A percentile compares a stretch with the other conserved stretches of the same genome.
These are phyloP conservation scores for Platysternon megacephalum DNA, from an alignment of 2,113 vertebrate species.

Conservation along the genomic window DNA sequence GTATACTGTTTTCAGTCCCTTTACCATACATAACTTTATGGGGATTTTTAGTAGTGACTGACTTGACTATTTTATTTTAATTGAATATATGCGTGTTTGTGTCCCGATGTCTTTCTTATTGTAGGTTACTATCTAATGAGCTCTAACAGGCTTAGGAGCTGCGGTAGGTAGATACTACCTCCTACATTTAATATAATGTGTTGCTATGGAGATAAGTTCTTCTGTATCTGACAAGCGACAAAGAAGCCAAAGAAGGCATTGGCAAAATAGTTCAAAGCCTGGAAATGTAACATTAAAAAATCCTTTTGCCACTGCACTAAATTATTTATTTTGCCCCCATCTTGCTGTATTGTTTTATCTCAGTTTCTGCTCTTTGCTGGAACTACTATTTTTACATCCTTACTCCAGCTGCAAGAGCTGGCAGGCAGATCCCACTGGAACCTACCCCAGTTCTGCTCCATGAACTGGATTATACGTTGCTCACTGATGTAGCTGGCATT, in stretches of 20 bases:
- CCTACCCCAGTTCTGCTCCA: constrained; percentile 33
- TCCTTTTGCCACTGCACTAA: constrained; percentile 6
- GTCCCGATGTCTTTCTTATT: not conserved
- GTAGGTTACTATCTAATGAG: constrained; percentile 31
- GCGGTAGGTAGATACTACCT: constrained; percentile 13
- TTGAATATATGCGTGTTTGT: not conserved
- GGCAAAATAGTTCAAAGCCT: constrained; percentile 66
- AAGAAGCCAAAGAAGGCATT: constrained; percentile 42
- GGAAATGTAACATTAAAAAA: constrained; percentile 44
- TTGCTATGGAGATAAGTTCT: constrained; percentile 66
- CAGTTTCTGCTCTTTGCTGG: constrained; percentile 20
- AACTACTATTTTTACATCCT: constrained; percentile 48
- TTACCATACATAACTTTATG: not conserved
- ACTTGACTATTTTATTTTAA: constrained; percentile 13
- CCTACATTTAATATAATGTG: constrained; percentile 51
- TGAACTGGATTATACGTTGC: constrained; percentile 23
- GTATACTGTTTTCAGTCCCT: not conserved
- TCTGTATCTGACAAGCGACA: constrained; percentile 58
- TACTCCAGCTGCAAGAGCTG: constrained; percentile 9
- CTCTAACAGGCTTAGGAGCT: constrained; percentile 45
- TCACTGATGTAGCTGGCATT: constrained; percentile 24
- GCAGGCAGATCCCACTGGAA: not conserved
- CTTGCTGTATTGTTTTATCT: not conserved
- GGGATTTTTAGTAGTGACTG: not conserved
- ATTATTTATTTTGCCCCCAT: constrained; percentile 71